Base-by-base conservation (phyloP, 2,888 invertebrate species). In the Aleiodes alternator region DNA sequence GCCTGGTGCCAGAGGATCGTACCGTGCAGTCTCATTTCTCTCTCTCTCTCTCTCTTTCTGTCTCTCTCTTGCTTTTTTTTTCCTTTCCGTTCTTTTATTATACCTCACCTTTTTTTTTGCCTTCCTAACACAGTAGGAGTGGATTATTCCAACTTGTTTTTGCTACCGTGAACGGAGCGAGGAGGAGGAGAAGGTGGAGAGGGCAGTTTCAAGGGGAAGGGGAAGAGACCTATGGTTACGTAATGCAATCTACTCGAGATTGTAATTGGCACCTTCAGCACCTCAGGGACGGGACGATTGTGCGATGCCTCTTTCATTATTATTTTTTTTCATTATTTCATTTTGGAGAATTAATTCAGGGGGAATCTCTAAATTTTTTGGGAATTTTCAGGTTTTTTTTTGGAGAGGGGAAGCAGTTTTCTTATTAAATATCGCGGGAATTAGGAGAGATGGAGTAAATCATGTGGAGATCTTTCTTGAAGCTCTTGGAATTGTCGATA, bases 1-100 rank as follows among this genome's bases (percentile, higher is more conserved):
- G 88, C 87, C 81, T 86, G 88, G 88, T 88, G 88, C 88, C 88
- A 87, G 84, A 68, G 72, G 74, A 75, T 78, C 61, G 74, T 76
- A 75, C 76, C 76, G 77, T 76, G 68, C 77, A 74, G 81, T 79
- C 81, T 80, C 68, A 64, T 64, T 80, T 82, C 76, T 78, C 80
- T 76, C 74, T 57, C 73, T 79, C 61, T 56, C 31, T 43, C 43
- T 61, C 53, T 70, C 43, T 66, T 56, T 72, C 55, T 61, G 71
- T 34, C 34, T 64, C 59, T 72, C 56, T 51, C 50, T 61, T 23
- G n/a, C 3, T 43, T 59, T 16, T 48, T 29, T 69, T 56, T 68
- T 51, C 51, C 57, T 66, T 55, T 51, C n/a, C 9, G 50, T 50
- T 16, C 14, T 29, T 50, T 57, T 70, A 57, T 48, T 59, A 59